These are phyloP conservation scores for Cydia splendana DNA, from an alignment of 1,140 invertebrate genomes.

Conservation along the genomic window DNA sequence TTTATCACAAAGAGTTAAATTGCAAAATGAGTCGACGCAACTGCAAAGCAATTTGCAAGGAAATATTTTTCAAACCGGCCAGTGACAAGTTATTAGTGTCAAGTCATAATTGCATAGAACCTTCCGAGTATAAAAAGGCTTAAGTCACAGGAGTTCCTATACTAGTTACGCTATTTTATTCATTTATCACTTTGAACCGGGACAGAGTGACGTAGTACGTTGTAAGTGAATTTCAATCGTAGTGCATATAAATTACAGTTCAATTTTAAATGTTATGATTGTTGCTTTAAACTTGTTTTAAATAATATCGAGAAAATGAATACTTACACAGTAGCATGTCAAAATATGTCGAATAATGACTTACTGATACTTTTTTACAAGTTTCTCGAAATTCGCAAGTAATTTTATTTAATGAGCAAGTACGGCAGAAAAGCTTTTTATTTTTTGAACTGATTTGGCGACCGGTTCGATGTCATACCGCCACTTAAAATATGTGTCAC, in stretches of 20 bases:
- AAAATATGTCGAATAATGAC: not conserved
- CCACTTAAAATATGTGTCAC: too few relatives aligned
- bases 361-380: not conserved
- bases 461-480: too few relatives aligned
- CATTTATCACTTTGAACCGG: not conserved
- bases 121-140: not conserved
- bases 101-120: constrained; percentile 11
- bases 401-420: not conserved
- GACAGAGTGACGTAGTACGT: not conserved
- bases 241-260: not conserved
- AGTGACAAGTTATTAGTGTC: constrained; percentile 21
- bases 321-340: constrained; percentile 3
- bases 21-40: not conserved
- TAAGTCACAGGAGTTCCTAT: not conserved
- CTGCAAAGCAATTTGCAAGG: constrained; percentile 13
- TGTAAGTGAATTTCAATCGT: constrained; percentile 5
- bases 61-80: constrained; percentile 16
- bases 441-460: too few relatives aligned
- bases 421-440: too few relatives aligned
- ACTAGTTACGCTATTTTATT: not conserved
- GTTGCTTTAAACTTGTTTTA: not conserved
- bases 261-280: not conserved
- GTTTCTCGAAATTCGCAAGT: not conserved
- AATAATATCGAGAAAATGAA: not conserved
- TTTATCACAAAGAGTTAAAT: not conserved